Evolutionary conservation across 2,888 invertebrate genomes (phyloP).

Genomic region (Hydriomena furcata): DNA sequence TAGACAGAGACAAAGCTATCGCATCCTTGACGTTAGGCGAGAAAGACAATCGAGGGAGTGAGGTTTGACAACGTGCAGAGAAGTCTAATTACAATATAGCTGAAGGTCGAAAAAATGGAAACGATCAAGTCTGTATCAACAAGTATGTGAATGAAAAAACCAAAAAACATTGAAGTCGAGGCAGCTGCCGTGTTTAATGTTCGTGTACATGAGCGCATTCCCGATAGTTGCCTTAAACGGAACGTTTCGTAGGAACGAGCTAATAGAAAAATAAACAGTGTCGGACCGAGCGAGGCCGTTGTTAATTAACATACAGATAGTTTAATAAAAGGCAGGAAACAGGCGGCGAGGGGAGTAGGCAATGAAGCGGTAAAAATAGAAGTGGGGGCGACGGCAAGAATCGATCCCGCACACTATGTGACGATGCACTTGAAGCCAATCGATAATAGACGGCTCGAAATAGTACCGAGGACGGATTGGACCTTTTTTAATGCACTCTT

Average conservation of each 20-base stretch:
- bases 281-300: slow-evolving; percentile 69
- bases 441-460: slow-evolving; percentile 63
- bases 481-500: not conserved
- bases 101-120: slow-evolving; percentile 76
- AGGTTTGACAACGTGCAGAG: slow-evolving; percentile 71
- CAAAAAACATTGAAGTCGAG: slow-evolving; percentile 35
- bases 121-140: slow-evolving; percentile 36
- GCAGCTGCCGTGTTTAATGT: slow-evolving; percentile 45
- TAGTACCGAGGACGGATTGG: slow-evolving; percentile 16
- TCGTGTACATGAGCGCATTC: slow-evolving; percentile 36
- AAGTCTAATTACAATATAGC: slow-evolving; percentile 76
- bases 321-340: slow-evolving; percentile 83
- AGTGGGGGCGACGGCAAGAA: slow-evolving; percentile 72
- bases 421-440: slow-evolving; percentile 70
- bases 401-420: slow-evolving; percentile 73
- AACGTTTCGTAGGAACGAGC: slow-evolving; percentile 62
- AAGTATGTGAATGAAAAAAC: slow-evolving; percentile 40
- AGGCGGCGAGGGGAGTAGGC: slow-evolving; percentile 78
- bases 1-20: slow-evolving; percentile 71
- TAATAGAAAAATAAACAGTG: slow-evolving; percentile 77
- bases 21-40: slow-evolving; percentile 57
- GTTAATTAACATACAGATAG: slow-evolving; percentile 83
- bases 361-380: slow-evolving; percentile 84
- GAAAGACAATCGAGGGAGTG: slow-evolving; percentile 60
- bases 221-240: slow-evolving; percentile 56